phyloP scores from a whole-genome alignment of 2,113 vertebrate species.

The Gobius niger region DNA sequence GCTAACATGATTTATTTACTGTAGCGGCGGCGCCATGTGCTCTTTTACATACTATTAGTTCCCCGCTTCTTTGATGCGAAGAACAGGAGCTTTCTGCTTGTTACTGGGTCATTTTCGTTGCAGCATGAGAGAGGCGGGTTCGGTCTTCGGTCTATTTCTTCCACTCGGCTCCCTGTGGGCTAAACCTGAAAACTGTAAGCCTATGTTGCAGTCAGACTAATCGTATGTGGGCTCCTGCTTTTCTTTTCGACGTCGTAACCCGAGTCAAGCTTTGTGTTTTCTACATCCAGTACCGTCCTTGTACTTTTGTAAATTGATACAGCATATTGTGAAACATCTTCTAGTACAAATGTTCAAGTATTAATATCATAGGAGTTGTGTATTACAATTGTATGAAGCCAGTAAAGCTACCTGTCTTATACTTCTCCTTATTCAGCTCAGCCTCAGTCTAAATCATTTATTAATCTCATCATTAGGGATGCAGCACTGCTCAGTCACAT shows the following conservation, averaged over 20 bases:
- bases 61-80: slow-evolving; percentile 18
- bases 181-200: slow-evolving; percentile 44
- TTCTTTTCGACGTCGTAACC: slow-evolving; percentile 14
- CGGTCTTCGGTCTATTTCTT: slow-evolving; percentile 41
- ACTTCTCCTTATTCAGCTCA: not conserved
- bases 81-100: slow-evolving; percentile 20
- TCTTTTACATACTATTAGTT: slow-evolving; percentile 42
- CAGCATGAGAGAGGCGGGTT: slow-evolving; percentile 16
- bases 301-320: no score
- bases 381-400: no score
- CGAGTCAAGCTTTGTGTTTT: slow-evolving; percentile 5
- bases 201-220: slow-evolving; percentile 17
- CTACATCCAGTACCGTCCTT: not conserved
- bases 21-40: slow-evolving; percentile 29
- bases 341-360: no score
- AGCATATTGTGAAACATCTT: no score
- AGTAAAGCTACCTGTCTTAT: slow-evolving; percentile 13
- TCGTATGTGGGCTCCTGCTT: slow-evolving; percentile 8
- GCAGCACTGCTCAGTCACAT: slow-evolving; percentile 53
- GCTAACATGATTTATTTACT: slow-evolving; percentile 62
- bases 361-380: no score
- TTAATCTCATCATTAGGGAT: slow-evolving; percentile 58
- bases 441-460: slow-evolving; percentile 70
- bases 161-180: slow-evolving; percentile 32
- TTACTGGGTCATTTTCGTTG: slow-evolving; percentile 29